These are phyloP conservation scores for Ameiurus melas DNA, from an alignment of 2,113 vertebrate species.

Conservation along the genomic window DNA sequence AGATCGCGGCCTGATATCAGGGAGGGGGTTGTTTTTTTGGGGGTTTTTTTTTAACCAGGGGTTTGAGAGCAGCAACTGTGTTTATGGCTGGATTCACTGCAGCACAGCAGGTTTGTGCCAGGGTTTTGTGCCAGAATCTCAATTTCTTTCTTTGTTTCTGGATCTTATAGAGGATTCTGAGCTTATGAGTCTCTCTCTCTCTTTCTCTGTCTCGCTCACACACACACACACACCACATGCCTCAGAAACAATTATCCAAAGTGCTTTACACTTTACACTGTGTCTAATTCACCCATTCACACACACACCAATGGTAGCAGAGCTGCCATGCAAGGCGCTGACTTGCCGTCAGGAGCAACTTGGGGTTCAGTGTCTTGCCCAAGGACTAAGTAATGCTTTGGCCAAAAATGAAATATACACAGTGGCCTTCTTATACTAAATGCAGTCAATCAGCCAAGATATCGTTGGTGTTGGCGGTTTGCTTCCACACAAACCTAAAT, in stretches of 20 bases:
- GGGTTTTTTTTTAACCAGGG: constrained; percentile 1
- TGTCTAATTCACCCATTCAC: no score
- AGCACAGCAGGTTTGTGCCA: neutral
- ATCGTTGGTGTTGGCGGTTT: neutral
- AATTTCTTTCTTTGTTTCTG: constrained; percentile 28
- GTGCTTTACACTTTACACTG: no score
- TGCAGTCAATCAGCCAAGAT: neutral
- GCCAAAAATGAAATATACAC: neutral
- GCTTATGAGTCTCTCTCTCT: neutral
- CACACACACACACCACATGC: neutral
- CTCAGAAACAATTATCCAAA: neutral
- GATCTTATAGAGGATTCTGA: constrained; percentile 32
- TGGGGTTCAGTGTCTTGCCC: no score
- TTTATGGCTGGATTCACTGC: neutral
- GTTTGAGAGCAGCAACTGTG: constrained; percentile 9
- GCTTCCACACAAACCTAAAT: neutral
- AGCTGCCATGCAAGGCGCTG: no score
- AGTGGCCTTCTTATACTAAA: neutral
- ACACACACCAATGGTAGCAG: no score
- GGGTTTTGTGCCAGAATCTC: neutral
- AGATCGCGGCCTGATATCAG: neutral
- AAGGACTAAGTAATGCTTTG: neutral
- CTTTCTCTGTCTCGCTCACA: neutral
- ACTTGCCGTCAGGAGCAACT: no score
- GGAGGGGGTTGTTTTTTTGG: neutral